Evolutionary conservation across 1,140 invertebrate species (phyloP), one percentile per base, ranked within the genome.

Genomic region (Sinella curviseta): DNA sequence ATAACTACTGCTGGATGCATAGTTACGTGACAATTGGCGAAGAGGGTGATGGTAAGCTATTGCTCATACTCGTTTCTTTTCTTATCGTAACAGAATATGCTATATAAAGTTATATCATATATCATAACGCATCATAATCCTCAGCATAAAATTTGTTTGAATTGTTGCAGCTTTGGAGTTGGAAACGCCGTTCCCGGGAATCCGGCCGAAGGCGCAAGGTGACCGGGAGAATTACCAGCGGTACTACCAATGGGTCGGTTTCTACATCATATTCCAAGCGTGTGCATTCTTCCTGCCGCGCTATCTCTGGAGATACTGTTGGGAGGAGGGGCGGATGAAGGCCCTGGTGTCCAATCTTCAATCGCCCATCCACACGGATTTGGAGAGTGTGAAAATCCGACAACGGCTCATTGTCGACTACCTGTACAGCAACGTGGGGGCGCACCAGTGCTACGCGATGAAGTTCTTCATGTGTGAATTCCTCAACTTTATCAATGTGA

Each of bases 231-330:
- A 75, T 24, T 75, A 75, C 31, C 74, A 75, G 35, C 34, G 74
- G 17, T 75, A 75, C 36, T 75, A 75, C 31, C 74, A 75, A 26
- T 75, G 74, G 74, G 74, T 75, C 34, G 74, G 74, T 24, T 75
- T 75, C 34, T 75, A 75, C 74, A 75, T 75, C 31, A 48, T 75
- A 48, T 75, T 75, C 34, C 74, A 75, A 26, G 91, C 90, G 1
- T 92, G 89, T 67, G 80, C 88, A 77, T 90, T 89, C 84, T 89
- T 89, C 81, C 83, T 87, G 55, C 88, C 89, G 1, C 86, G 88
- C 48, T 87, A 87, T 31, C 83, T 75, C 20, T 75, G 74, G 74
- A 20, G 74, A 2, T 75, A 75, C 34, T 57, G 74, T 30, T 75
- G 74, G 74, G 74, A 75, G 26, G 74, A 75, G 35, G 74, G 74